Evolutionary conservation across 2,113 vertebrate species (phyloP), one percentile per base, ranked within the genome.

Genomic region (Brienomyrus longianalis): DNA sequence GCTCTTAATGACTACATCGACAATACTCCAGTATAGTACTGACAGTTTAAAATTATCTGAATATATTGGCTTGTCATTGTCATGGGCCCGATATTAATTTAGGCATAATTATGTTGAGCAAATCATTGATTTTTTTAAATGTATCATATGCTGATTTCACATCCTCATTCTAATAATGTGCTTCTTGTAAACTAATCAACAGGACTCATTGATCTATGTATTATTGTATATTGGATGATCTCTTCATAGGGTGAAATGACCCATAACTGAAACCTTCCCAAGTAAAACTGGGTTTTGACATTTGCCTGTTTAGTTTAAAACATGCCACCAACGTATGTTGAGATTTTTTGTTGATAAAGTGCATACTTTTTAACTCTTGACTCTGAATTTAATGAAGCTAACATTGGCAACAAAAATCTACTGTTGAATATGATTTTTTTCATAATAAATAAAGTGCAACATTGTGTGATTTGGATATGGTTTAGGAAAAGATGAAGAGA

Each of bases 171-270:
- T 93, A 96, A 95, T 93, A 94, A 95, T 92, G 93, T 94, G 93
- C 93, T 94, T 93, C 95, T 94, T 94, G 31, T n/a, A 93, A 91
- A 94, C 94, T 94, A 95, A 95, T 95, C 96, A 95, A 96, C 94
- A 95, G 93, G 93, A 95, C 93, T 95, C 93, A 91, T 92, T 90
- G 94, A 94, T 95, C 93, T 91, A 90, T 92, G 91, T 95, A 92
- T 95, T 95, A 96, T 96, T 96, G 95, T 95, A 92, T 92, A 95
- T 95, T 93, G 93, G 94, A 95, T 92, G 92, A 93, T 94, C 92
- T 94, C 93, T 95, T 95, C 93, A 95, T 89, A 95, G 93, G 94
- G 62, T 91, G 86, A 86, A 56, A 35, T 94, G 93, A 93, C 93
- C 94, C 93, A 93, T 91, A 95, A 94, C 94, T 92, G 93, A 92